Conservation (phyloP, 2,888 invertebrate species). For the Drosophila neotestacea region DNA sequence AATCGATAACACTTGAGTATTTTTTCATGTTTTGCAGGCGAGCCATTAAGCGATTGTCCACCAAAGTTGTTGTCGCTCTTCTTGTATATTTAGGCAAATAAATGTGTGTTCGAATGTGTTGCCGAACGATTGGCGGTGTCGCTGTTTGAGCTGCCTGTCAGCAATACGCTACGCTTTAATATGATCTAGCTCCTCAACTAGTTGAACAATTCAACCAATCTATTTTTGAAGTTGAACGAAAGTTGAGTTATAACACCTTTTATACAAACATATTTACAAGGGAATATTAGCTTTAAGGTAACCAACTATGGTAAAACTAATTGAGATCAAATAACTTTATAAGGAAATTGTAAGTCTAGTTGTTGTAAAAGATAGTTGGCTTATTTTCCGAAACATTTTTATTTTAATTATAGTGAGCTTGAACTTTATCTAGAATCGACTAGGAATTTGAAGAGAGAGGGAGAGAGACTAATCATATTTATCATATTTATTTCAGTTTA, state of each 20-base stretch:
- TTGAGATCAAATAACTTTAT: no score
- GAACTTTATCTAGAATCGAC: no score
- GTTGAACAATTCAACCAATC: not conserved
- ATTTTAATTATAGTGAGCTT: no score
- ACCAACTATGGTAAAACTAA: no score
- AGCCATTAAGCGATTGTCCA: constrained; percentile 86
- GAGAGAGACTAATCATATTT: no score
- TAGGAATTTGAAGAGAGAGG: no score
- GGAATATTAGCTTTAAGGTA: no score
- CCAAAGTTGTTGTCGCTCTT: constrained; percentile 50
- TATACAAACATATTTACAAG: not conserved
- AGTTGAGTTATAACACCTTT: not conserved
- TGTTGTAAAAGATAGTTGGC: no score
- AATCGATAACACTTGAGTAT: constrained; percentile 86
- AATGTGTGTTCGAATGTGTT: constrained; percentile 56
- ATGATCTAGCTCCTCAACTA: constrained; percentile 14
- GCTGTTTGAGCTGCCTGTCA: constrained; percentile 24
- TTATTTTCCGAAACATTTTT: no score
- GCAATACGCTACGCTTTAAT: constrained; percentile 24
- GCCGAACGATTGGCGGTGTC: constrained; percentile 7
- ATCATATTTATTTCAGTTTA: no score
- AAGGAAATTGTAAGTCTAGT: no score
- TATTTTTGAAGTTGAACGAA: not conserved
- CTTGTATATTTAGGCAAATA: constrained; percentile 59
- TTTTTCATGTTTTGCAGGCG: constrained; percentile 86